Evolutionary conservation across 2,888 invertebrate species (phyloP), one percentile per base, ranked within the genome.

Genomic region (Bimastos eiseni): DNA sequence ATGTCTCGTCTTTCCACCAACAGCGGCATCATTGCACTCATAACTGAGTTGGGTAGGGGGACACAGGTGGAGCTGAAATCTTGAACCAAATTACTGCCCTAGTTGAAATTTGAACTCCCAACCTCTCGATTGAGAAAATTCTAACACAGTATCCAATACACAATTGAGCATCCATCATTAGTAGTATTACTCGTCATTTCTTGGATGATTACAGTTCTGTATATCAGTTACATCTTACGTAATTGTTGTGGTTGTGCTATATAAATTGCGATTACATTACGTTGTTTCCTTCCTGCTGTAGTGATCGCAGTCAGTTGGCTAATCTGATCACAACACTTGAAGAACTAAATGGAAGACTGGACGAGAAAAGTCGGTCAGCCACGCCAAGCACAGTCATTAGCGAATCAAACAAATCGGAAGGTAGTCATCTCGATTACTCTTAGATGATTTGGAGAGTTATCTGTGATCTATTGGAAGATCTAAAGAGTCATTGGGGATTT

Each of bases 261-360:
- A n/a, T 44, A 38, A 41, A 55, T 55, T 55, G 24, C 3, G 55
- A 55, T 55, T 30, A 55, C 55, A 55, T 55, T 30, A 55, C 55
- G 30, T 55, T 70, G 70, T n/a, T 70, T 70, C 30, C n/a, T 70
- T n/a, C 91, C 41, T 91, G 94, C 95, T 95, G 90, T 94, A 97
- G 98, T 95, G 96, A 96, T 95, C 96, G 98, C 92, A 97, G 97
- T 93, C 97, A 97, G 93, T 96, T 99, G 93, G 97, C 97, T 19
- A 96, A 96, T 94, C 96, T 98, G 70, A 98, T 98, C 94, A 96
- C 91, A 15, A 89, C 55, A n/a, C 91, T 93, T 41, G 83, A 92
- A 83, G 83, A 49, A 33, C 96, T 96, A 92, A 96, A 96, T 33
- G 96, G 96, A 93, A 97, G 97, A 91, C 96, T 96, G 93, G 92